Base-by-base conservation (phyloP, 2,888 invertebrate species). In the Acleris sparsana region DNA sequence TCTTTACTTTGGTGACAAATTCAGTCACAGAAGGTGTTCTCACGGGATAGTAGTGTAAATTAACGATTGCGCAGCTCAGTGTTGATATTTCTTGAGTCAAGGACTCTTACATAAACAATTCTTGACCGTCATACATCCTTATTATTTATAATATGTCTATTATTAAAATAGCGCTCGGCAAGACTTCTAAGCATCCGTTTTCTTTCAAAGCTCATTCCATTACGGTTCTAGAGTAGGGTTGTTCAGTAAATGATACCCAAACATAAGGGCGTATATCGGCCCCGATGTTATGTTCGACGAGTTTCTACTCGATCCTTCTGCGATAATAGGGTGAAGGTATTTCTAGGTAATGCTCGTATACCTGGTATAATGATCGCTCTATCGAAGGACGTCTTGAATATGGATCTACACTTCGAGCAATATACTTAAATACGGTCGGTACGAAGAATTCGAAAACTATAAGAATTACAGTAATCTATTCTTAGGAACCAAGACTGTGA, bases 311-410 rank as follows among this genome's bases (percentile, higher is more conserved):
- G 43, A 56, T 61, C 51, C 33, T 11, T 49, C 17, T 7, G 25
- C 53, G 43, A 18, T 60, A 64, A 64, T 64, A 64, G 64, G 64
- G 64, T 64, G 33, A 29, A 62, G 25, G 53, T 53, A 48, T 39
- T 46, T 59, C 59, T 49, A 64, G 59, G 64, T 60, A 64, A 64
- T 29, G 25, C 43, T 43, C 17, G 46, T 46, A 49, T 59, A 49
- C 53, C 59, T 49, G 20, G 59, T 29, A 43, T 52, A 58, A 60
- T 43, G 53, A 64, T 49, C 59, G 48, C 53, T 43, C 39, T 16
- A 25, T 57, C 44, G 57, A 22, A 52, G 20, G 39, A 33, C 39
- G 13, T n/a, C 5, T 16, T 22, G 55, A 55, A 55, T 46, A 46
- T 46, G 5, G 43, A 25, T 25, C 0, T 43, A 43, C 16, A 16